Conservation (phyloP, 2,888 invertebrate genomes). For the Chelonus formosanus region DNA sequence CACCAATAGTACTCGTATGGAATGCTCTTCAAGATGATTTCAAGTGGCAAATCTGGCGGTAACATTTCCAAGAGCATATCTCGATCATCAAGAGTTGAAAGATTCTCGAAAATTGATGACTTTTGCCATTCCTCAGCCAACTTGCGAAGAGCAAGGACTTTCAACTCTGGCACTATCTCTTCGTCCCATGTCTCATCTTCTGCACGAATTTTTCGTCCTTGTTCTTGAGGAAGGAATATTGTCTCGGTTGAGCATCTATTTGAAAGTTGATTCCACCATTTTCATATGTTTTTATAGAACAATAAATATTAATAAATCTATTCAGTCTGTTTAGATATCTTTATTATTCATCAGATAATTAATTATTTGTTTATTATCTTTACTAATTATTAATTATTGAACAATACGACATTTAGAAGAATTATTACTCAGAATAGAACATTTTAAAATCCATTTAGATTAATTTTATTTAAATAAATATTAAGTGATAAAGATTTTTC, state of each 20-base stretch:
- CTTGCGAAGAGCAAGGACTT: slow-evolving; percentile 48
- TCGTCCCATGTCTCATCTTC: slow-evolving; percentile 55
- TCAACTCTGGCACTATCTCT: slow-evolving; percentile 48
- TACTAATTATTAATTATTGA: too few relatives aligned
- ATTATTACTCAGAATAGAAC: too few relatives aligned
- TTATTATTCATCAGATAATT: too few relatives aligned
- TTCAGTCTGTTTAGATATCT: too few relatives aligned
- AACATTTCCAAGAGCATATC: slow-evolving; percentile 71
- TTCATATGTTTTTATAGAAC: neutral
- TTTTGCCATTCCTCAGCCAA: slow-evolving; percentile 57
- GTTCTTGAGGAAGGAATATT: slow-evolving; percentile 44
- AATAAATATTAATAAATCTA: neutral
- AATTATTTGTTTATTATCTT: too few relatives aligned
- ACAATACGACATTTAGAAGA: too few relatives aligned
- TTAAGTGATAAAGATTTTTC: too few relatives aligned
- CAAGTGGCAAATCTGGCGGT: slow-evolving; percentile 70
- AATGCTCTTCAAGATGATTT: slow-evolving; percentile 58
- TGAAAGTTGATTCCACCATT: neutral
- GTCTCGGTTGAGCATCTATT: slow-evolving; percentile 55
- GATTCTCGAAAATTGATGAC: slow-evolving; percentile 67
- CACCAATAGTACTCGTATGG: slow-evolving; percentile 74
- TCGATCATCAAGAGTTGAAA: slow-evolving; percentile 69
- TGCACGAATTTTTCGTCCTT: slow-evolving; percentile 47
- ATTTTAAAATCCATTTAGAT: too few relatives aligned
- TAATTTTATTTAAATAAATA: too few relatives aligned